phyloP scores from a whole-genome alignment of 2,113 vertebrate genomes.

The Ictalurus furcatus region DNA sequence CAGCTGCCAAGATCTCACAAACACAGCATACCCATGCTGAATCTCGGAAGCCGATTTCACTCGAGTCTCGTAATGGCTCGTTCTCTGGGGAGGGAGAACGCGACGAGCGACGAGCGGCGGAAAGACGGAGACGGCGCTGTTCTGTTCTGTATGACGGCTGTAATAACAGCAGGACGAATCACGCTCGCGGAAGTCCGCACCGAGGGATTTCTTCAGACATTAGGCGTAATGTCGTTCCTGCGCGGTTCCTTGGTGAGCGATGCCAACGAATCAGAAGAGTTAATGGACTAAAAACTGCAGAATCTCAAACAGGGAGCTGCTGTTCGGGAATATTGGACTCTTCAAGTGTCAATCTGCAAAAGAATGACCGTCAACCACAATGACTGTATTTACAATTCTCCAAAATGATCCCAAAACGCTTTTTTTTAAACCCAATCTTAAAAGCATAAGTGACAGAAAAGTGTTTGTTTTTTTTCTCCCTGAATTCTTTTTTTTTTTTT shows the following conservation, averaged over 20 bases:
- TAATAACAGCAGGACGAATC: conserved; percentile 11
- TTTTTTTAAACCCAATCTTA: no score
- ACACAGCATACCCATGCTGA: conserved; percentile 14
- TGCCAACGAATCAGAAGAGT: not conserved
- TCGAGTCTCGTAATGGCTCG: not conserved
- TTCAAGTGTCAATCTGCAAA: no score
- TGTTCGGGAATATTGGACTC: not conserved
- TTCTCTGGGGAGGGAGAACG: not conserved
- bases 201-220: not conserved
- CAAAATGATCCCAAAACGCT: no score
- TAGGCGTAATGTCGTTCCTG: not conserved
- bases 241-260: not conserved
- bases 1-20: conserved; percentile 21
- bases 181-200: not conserved
- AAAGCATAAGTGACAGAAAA: no score
- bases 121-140: not conserved
- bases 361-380: no score
- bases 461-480: no score
- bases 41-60: not conserved
- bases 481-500: no score
- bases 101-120: conserved; percentile 2
- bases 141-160: not conserved
- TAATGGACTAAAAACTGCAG: conserved; percentile 9
- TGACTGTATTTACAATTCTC: no score
- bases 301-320: not conserved